Evolutionary conservation across 1,140 invertebrate genomes (phyloP).

Genomic region (Capitella teleta): DNA sequence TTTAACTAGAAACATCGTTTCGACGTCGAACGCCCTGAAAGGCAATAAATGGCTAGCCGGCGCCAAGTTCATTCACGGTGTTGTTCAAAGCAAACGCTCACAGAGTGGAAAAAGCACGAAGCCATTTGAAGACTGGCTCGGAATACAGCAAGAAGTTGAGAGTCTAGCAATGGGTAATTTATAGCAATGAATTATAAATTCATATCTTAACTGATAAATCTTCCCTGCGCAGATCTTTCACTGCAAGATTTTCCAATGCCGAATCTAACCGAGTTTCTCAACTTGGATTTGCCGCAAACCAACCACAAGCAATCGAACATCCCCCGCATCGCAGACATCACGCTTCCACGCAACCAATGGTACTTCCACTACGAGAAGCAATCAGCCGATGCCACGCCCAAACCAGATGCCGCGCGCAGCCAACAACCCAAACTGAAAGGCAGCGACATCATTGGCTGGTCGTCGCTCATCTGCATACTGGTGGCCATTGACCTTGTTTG

Average conservation of each 20-base stretch:
- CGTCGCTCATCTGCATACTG: slow-evolving; percentile 8
- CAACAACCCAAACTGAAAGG: background rate
- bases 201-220: background rate
- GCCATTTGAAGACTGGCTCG: slow-evolving; percentile 10
- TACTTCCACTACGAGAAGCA: slow-evolving; percentile 14
- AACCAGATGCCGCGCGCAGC: background rate
- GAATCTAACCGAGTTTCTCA: slow-evolving; percentile 13
- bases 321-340: slow-evolving; percentile 5
- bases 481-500: slow-evolving; percentile 12
- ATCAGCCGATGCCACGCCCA: background rate
- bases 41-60: slow-evolving; percentile 13
- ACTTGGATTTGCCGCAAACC: slow-evolving; percentile 8
- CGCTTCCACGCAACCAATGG: slow-evolving; percentile 13
- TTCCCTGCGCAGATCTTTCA: slow-evolving; percentile 11
- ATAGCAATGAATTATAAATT: too few species aligned
- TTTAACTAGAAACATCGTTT: slow-evolving; percentile 10
- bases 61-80: slow-evolving; percentile 11
- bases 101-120: slow-evolving; percentile 4
- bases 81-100: slow-evolving; percentile 7
- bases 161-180: slow-evolving; percentile 11
- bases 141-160: slow-evolving; percentile 13
- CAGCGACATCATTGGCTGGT: slow-evolving; percentile 7
- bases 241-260: slow-evolving; percentile 13
- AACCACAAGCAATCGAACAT: slow-evolving; percentile 3
- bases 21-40: slow-evolving; percentile 12